Conservation (phyloP, 2,113 vertebrate genomes). For the Daubentonia madagascariensis region DNA sequence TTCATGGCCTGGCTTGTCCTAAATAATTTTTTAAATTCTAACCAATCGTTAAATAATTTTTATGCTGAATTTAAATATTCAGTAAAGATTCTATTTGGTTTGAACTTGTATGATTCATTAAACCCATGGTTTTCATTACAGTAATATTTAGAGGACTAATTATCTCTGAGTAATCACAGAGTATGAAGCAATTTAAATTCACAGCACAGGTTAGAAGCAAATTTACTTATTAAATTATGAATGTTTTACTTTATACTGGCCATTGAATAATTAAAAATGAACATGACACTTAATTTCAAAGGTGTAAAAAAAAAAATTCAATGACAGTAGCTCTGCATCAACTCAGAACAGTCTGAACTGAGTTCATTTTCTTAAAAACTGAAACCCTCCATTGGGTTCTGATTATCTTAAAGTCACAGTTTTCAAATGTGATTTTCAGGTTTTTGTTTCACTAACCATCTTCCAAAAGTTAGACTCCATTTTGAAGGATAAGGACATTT, state of each 20-base stretch:
- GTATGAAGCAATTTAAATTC: constrained; percentile 64
- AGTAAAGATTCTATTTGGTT: constrained; percentile 59
- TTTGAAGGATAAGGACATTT: neutral
- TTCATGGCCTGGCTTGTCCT: neutral
- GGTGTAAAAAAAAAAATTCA: constrained; percentile 1
- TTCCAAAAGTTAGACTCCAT: neutral
- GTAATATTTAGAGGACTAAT: constrained; percentile 72
- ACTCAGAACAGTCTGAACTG: neutral
- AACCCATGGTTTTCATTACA: constrained; percentile 68
- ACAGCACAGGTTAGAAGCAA: constrained; percentile 61
- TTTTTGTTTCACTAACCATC: constrained; percentile 23
- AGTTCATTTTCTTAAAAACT: neutral
- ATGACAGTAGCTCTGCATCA: neutral
- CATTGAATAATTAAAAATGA: constrained; percentile 74
- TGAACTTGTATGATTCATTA: constrained; percentile 69
- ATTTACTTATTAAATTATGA: constrained; percentile 78
- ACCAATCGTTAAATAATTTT: constrained; percentile 42
- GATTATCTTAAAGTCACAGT: neutral
- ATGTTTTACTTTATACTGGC: constrained; percentile 70
- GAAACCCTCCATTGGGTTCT: neutral
- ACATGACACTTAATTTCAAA: constrained; percentile 62
- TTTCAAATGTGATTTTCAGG: constrained; percentile 27
- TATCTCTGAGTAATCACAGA: constrained; percentile 71
- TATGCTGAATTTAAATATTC: constrained; percentile 59
- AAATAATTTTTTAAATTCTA: constrained; percentile 35